Base-by-base conservation (phyloP, 2,113 vertebrate genomes). In the Eudyptes chrysolophus region DNA sequence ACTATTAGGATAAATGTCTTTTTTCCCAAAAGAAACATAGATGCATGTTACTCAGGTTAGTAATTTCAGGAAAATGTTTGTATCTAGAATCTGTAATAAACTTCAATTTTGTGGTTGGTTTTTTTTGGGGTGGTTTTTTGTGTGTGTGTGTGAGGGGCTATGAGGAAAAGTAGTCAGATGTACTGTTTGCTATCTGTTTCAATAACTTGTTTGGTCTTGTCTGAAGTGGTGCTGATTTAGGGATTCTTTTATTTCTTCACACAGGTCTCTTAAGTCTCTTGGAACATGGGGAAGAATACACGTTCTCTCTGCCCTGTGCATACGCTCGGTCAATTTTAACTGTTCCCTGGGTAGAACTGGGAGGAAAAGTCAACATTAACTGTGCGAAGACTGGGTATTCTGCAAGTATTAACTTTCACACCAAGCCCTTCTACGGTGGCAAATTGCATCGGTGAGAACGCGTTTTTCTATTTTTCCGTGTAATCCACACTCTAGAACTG, bases 311-410 rank as follows among this genome's bases (percentile, higher is more conserved):
- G 94, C 99, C 99, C 61, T 99, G 99, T 8, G 99, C 99, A 0
- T 99, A 99, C 0, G 99, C 99, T 42, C 99, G 99, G 94, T 99
- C 99, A 76, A 99, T 99, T 98, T 98, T 99, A 96, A 99, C 99
- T 5, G 99, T 99, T 80, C 99, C 99, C 51, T 99, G 99, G 99
- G 99, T 99, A 87, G 99, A 99, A 89, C 98, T 99, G 61, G 99
- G 99, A 66, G 99, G 99, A 86, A 99, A 99, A 98, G 98, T 99
- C 95, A 99, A 98, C 90, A 99, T 99, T 94, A 99, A 96, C 98
- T 99, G 99, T 97, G 96, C 94, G 78, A 99, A 99, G 97, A 99
- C 99, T 0, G 99, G 99, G 10, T 99, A 99, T 97, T 99, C 99
- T 7, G 99, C 99, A 44, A 98, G 99, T 97, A 99, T 99, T 98